These are phyloP conservation scores for Haliaeetus leucogaster DNA, from an alignment of 2,113 vertebrate species.

Conservation along the genomic window DNA sequence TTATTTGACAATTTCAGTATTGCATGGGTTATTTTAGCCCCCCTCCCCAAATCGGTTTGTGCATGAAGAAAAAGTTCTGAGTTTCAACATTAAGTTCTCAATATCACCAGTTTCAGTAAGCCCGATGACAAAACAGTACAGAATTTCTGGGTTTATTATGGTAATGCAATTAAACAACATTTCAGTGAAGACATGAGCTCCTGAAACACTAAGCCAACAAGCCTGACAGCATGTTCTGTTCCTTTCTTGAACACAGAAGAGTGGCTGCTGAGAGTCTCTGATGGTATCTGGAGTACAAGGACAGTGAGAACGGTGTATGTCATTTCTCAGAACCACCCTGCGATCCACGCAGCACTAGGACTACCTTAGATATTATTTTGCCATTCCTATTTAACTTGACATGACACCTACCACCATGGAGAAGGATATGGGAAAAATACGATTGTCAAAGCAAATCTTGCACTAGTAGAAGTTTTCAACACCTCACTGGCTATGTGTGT, in stretches of 20 bases:
- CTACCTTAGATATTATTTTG: neutral
- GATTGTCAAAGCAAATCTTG: neutral
- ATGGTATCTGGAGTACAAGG: neutral
- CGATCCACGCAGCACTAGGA: fast-evolving
- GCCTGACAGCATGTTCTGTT: neutral
- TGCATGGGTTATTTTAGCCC: neutral
- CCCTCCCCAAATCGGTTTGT: neutral
- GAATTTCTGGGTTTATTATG: neutral
- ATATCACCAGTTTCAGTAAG: neutral
- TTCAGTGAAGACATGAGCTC: neutral
- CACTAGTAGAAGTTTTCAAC: neutral
- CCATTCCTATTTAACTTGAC: neutral
- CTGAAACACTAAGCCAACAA: neutral
- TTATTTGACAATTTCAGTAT: neutral
- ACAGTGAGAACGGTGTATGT: neutral
- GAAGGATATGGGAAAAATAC: neutral
- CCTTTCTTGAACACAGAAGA: neutral
- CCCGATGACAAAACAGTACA: neutral
- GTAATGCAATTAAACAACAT: neutral
- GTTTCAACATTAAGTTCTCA: neutral
- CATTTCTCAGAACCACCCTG: neutral
- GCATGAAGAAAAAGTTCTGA: neutral
- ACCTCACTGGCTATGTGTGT: neutral
- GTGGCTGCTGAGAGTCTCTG: neutral
- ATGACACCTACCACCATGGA: fast-evolving